Percentiles rank a stretch among this genome's conserved stretches.
phyloP scores from a whole-genome alignment of 2,888 invertebrate genomes.

The Synergus japonicus region DNA sequence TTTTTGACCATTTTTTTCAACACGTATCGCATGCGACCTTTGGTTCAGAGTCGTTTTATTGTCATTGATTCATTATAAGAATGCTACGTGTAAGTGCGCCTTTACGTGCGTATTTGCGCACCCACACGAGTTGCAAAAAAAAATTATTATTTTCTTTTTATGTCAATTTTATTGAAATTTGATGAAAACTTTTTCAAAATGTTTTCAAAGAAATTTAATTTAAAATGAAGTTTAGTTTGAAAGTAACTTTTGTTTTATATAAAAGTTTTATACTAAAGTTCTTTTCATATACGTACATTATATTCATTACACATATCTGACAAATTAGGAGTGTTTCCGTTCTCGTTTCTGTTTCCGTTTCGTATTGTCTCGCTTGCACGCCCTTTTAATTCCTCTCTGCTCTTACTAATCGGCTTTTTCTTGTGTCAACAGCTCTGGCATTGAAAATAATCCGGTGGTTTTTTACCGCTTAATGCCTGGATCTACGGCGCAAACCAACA shows the following conservation, averaged over 20 bases:
- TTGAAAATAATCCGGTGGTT: slow-evolving; percentile 96
- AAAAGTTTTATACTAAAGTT: neutral
- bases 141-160: neutral
- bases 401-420: slow-evolving; percentile 54
- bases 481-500: slow-evolving; percentile 97
- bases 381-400: slow-evolving; percentile 44
- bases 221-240: neutral
- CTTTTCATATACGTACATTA: slow-evolving; percentile 29
- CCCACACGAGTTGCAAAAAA: slow-evolving; percentile 4
- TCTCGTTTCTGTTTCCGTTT: slow-evolving; percentile 74
- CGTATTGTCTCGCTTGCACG: slow-evolving; percentile 64
- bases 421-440: slow-evolving; percentile 88
- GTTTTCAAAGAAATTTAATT: neutral
- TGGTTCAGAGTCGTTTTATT: slow-evolving; percentile 59
- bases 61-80: slow-evolving; percentile 30
- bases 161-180: neutral
- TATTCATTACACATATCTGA: slow-evolving; percentile 37
- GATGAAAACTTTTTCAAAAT: neutral
- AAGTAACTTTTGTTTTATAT: neutral
- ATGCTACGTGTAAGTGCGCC: neutral
- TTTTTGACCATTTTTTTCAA: slow-evolving; percentile 50
- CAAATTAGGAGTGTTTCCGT: slow-evolving; percentile 62
- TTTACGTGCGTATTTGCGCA: slow-evolving; percentile 42
- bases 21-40: slow-evolving; percentile 65
- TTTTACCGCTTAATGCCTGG: slow-evolving; percentile 97